Evolutionary conservation across 2,888 invertebrate species (phyloP), one percentile per base, ranked within the genome.

Genomic region (Tachystola acroxantha): DNA sequence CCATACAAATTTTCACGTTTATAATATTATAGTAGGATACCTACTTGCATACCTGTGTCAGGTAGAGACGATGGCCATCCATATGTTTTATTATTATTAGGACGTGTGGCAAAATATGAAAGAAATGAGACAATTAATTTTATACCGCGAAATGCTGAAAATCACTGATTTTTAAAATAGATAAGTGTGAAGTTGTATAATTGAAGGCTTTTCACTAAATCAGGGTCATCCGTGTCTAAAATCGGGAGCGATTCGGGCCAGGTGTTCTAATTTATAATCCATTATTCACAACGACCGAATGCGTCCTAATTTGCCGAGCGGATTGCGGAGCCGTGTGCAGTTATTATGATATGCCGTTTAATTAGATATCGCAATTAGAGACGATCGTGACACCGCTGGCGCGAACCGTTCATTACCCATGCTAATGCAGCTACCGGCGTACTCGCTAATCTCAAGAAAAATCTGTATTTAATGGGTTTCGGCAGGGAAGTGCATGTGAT

Each of bases 351-450:
- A 71, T 70, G 63, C 59, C 54, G 59, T 69, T 69, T 75, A 73
- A 76, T 77, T 75, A 75, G 67, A 65, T 60, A 65, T 63, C 50
- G 62, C 64, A 70, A 77, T 77, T 70, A 73, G 58, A 57, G 58
- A 51, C 46, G 59, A 71, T 72, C 63, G 70, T 67, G 71, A 70
- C 70, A 71, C 64, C 53, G 59, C 35, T 48, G 57, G 50, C 61
- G 64, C 60, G 54, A 69, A 66, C 70, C 65, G 12, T 64, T 62
- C 53, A 76, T 79, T 76, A 75, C 50, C 55, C 62, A 74, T 77
- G 70, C 59, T 73, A 79, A 77, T 79, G 64, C 54, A 54, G 46
- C 37, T 40, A 53, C 54, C 10, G 20, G 24, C 24, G 24, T 24
- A 34, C 27, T 36, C 13, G 39, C 35, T 45, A 44, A 47, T 45